These are phyloP conservation scores for Dastarcus helophoroides DNA, from an alignment of 2,888 invertebrate genomes.

Conservation along the genomic window DNA sequence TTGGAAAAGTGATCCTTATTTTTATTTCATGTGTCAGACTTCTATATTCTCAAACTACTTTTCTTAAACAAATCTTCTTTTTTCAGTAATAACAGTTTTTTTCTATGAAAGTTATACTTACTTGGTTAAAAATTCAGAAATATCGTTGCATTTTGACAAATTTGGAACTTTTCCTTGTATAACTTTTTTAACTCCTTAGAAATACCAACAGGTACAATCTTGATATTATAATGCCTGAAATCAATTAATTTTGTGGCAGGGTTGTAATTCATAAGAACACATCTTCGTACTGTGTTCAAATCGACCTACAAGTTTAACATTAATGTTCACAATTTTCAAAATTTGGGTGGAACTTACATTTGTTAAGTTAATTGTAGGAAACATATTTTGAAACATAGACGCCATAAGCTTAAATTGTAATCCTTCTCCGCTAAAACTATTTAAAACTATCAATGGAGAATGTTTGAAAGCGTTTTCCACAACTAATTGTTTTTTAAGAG, in stretches of 20 bases:
- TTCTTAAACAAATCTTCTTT: no score
- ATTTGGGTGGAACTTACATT: constrained; percentile 45
- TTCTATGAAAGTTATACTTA: no score
- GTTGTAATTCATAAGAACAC: constrained; percentile 86
- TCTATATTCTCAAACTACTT: no score
- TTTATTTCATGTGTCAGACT: no score
- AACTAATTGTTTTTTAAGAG: constrained; percentile 72
- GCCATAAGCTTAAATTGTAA: constrained; percentile 86
- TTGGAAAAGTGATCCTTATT: no score
- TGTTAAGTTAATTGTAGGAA: constrained; percentile 90
- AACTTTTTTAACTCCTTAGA: constrained; percentile 85
- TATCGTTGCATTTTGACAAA: constrained; percentile 69
- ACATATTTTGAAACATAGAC: constrained; percentile 97
- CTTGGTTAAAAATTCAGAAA: constrained; percentile 79
- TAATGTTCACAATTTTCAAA: background rate
- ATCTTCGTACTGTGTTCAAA: constrained; percentile 74
- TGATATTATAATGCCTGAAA: constrained; percentile 90
- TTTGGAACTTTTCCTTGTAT: constrained; percentile 87
- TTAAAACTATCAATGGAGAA: constrained; percentile 82
- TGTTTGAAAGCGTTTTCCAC: constrained; percentile 74
- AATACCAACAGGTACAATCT: constrained; percentile 81
- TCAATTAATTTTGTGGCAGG: constrained; percentile 73
- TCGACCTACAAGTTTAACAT: constrained; percentile 52
- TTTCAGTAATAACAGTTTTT: no score
- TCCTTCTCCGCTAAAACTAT: constrained; percentile 83